Conservation (phyloP, 2,797 vertebrate species). For the Poecilia velifera region DNA sequence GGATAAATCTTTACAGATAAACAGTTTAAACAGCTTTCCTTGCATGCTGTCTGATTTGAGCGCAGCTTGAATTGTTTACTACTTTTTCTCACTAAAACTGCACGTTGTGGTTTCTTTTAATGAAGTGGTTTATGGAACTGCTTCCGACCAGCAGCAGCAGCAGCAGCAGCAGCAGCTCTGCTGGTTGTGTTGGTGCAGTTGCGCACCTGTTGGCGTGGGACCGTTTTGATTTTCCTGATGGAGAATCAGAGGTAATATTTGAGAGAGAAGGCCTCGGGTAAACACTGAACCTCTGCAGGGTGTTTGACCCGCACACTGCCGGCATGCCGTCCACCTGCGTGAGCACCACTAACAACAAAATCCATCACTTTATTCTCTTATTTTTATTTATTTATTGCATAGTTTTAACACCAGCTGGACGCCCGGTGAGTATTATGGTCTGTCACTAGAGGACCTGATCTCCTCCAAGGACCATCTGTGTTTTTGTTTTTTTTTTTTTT, state of each 20-base stretch:
- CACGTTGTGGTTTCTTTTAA: background rate
- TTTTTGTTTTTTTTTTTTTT: constrained; percentile 62
- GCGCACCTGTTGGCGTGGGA: constrained; percentile 36
- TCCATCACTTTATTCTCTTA: constrained; percentile 30
- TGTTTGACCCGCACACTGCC: constrained; percentile 23
- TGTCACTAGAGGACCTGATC: constrained; percentile 81
- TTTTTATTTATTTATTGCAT: constrained; percentile 45
- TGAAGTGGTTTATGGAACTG: background rate
- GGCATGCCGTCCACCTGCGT: constrained; percentile 27
- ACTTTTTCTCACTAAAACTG: constrained; percentile 1
- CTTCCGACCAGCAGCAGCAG: background rate
- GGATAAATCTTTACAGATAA: background rate
- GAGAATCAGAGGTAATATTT: background rate
- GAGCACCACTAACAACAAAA: constrained; percentile 5
- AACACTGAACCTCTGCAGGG: constrained; percentile 13
- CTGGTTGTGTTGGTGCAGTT: background rate
- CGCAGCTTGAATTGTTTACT: constrained; percentile 12
- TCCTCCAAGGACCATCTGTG: constrained; percentile 83
- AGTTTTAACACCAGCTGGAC: constrained; percentile 72
- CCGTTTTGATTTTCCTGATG: background rate
- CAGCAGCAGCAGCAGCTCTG: background rate
- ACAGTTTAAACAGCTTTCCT: background rate
- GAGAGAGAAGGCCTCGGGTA: constrained; percentile 23
- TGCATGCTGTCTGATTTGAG: background rate
- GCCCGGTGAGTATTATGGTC: constrained; percentile 81